Percentiles rank a stretch among this genome's conserved stretches.
phyloP scores from a whole-genome alignment of 2,797 vertebrate genomes.

The Apodemus agrarius region DNA sequence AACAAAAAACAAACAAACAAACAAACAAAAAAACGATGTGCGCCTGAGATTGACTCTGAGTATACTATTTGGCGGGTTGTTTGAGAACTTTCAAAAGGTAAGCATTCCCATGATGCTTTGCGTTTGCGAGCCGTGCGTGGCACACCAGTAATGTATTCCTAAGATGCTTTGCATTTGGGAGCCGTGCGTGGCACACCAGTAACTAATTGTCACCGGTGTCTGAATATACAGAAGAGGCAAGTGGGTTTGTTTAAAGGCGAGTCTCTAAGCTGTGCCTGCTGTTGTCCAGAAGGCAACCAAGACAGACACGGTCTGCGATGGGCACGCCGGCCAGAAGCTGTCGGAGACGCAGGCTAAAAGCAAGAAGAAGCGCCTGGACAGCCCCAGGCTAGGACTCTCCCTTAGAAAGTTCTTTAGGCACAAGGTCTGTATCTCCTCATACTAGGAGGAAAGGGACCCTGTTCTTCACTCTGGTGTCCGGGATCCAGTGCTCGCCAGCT shows the following conservation, averaged over 20 bases:
- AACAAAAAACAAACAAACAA: neutral
- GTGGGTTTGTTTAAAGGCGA: slow-evolving; percentile 30
- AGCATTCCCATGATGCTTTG: neutral
- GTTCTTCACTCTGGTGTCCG: slow-evolving; percentile 66
- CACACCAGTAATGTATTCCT: neutral
- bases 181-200: accelerated
- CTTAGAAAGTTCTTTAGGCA: slow-evolving; percentile 94
- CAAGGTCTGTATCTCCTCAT: slow-evolving; percentile 90
- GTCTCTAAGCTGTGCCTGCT: slow-evolving; percentile 75
- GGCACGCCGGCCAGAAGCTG: slow-evolving; percentile 81
- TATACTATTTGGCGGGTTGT: neutral
- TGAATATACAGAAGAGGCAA: slow-evolving; percentile 26
- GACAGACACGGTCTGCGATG: slow-evolving; percentile 84
- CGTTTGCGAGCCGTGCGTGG: neutral
- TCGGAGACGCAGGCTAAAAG: slow-evolving; percentile 78
- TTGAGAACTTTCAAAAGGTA: neutral
- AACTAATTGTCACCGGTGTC: neutral
- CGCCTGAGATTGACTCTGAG: neutral
- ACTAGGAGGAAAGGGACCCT: slow-evolving; percentile 69
- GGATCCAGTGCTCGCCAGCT: neutral
- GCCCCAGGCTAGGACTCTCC: slow-evolving; percentile 87
- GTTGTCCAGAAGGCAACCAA: slow-evolving; percentile 85
- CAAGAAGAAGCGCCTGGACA: slow-evolving; percentile 90
- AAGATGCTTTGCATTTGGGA: neutral
- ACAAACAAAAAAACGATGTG: neutral